Conservation (phyloP, 2,113 vertebrate species). For the Triplophysa rosa region DNA sequence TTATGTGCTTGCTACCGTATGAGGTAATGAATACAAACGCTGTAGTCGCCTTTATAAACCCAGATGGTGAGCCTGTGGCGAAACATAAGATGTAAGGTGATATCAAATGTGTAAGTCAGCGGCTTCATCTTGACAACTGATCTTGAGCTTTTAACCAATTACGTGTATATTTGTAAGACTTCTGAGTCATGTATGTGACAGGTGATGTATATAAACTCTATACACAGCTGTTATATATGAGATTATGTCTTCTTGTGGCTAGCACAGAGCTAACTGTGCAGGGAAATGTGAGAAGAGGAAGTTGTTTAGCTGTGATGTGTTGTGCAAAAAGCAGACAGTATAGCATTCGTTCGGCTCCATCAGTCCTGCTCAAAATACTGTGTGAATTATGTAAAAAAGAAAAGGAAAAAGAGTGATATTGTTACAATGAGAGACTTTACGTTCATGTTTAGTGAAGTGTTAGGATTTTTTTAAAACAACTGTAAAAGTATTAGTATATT, state of each 20-base stretch:
- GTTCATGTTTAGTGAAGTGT: background rate
- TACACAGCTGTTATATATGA: constrained; percentile 2
- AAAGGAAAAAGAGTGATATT: too few relatives aligned
- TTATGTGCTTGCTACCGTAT: background rate
- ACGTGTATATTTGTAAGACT: background rate
- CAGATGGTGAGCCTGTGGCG: constrained; percentile 66
- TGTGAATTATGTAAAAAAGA: background rate
- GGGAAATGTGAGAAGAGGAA: constrained; percentile 38
- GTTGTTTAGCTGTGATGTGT: constrained; percentile 29
- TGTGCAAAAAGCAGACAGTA: background rate
- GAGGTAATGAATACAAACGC: background rate
- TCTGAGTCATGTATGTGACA: background rate
- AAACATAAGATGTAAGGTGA: constrained; percentile 70
- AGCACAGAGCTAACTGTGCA: constrained; percentile 26
- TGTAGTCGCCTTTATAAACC: constrained; percentile 30
- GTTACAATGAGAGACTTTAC: constrained; percentile 4
- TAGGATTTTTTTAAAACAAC: background rate
- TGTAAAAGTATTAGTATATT: too few relatives aligned
- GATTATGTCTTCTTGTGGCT: constrained; percentile 6
- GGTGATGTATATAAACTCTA: background rate
- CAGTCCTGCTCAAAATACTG: background rate
- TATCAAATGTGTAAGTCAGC: constrained; percentile 59
- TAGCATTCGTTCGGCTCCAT: background rate
- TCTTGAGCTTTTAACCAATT: constrained; percentile 12
- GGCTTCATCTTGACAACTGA: constrained; percentile 59